Conservation (phyloP, 2,113 vertebrate genomes). For the Tricholaema leucomelas region DNA sequence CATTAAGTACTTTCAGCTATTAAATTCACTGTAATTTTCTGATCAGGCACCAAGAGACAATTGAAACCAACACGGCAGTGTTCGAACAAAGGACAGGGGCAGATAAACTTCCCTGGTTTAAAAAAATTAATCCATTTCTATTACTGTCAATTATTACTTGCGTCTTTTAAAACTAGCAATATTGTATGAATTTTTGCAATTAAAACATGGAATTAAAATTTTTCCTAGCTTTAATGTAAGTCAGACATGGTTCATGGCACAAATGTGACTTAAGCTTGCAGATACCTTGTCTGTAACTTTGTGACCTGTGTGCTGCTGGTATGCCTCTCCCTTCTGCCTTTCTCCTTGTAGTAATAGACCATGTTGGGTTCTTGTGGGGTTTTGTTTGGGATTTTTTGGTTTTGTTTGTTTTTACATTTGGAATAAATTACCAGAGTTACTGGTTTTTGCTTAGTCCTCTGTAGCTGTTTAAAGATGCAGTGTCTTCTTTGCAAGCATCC, state of each 20-base stretch:
- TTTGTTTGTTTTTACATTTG: background rate
- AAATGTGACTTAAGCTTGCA: constrained; percentile 43
- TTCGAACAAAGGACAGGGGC: background rate
- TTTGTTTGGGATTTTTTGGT: background rate
- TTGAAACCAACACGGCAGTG: background rate
- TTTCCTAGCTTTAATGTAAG: background rate
- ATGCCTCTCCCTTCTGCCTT: constrained; percentile 58
- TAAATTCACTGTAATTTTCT: background rate
- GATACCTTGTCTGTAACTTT: constrained; percentile 63
- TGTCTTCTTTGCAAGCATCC: background rate
- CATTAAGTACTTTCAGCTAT: background rate
- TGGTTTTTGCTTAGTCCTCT: constrained; percentile 49
- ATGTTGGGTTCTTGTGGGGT: constrained; percentile 37
- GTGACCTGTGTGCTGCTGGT: constrained; percentile 63
- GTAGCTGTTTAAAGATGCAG: constrained; percentile 73
- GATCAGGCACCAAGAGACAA: background rate
- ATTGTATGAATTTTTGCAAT: background rate
- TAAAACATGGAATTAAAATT: background rate
- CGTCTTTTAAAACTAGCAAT: background rate
- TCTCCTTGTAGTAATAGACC: constrained; percentile 56
- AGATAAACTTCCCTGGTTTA: background rate
- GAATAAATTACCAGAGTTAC: constrained; percentile 31
- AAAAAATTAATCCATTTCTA: background rate
- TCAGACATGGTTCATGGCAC: background rate
- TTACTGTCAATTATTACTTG: background rate